Evolutionary conservation across 2,888 invertebrate genomes (phyloP).

Genomic region (Eilema griseolum): DNA sequence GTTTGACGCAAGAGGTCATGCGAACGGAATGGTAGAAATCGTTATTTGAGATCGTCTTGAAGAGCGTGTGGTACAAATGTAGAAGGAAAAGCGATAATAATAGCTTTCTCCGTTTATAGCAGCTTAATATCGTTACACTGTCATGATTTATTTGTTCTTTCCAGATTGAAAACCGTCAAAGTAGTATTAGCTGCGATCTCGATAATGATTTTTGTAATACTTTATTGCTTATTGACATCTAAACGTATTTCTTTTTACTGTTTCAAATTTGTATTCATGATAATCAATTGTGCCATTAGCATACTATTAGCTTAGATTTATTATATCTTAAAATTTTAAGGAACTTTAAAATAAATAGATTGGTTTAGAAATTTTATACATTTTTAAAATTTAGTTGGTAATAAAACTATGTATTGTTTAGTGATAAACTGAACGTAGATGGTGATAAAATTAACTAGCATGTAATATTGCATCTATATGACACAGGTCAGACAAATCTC

Average conservation of each 20-base stretch:
- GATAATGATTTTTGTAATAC: not conserved
- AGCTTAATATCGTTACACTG: not conserved
- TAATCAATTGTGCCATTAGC: not conserved
- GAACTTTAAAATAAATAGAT: not conserved
- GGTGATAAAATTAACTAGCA: not conserved
- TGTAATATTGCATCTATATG: too few relatives aligned
- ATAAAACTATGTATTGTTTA: not conserved
- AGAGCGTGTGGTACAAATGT: slow-evolving; percentile 42
- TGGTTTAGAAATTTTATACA: not conserved
- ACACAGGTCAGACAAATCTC: too few relatives aligned
- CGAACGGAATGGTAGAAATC: slow-evolving; percentile 79
- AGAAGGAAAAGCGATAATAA: not conserved
- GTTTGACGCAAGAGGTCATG: slow-evolving; percentile 79
- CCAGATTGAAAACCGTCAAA: not conserved
- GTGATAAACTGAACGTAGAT: not conserved
- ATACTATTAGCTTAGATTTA: not conserved
- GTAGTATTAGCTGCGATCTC: not conserved
- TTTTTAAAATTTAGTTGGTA: too few relatives aligned
- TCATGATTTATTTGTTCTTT: not conserved
- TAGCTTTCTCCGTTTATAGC: not conserved
- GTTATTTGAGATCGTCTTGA: slow-evolving; percentile 54
- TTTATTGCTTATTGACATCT: not conserved
- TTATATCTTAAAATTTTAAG: too few relatives aligned
- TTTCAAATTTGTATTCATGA: not conserved
- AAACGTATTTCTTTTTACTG: not conserved